Percentiles rank a stretch among this genome's conserved stretches.
Conservation (phyloP, 2,888 invertebrate genomes). For the Caenorhabditis imperialis region DNA sequence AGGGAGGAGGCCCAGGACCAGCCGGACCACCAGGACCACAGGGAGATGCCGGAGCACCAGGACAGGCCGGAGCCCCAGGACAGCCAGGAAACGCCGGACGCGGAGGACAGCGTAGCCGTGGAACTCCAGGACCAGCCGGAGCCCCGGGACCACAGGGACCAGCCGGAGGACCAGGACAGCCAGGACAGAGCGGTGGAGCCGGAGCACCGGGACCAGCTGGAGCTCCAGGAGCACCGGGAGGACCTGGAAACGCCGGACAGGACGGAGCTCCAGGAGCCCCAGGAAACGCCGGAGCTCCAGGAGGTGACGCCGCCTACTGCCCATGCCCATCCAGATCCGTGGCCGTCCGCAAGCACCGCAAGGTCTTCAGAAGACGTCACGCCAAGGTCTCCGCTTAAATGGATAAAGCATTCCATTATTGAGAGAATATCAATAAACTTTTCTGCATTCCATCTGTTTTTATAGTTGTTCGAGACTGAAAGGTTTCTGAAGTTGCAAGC, state of each 20-base stretch:
- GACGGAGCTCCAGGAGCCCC: slow-evolving; percentile 48
- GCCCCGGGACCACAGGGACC: slow-evolving; percentile 60
- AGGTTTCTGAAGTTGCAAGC: too few species aligned
- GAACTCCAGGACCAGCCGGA: slow-evolving; percentile 56
- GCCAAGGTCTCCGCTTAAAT: slow-evolving; percentile 46
- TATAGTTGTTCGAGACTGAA: too few species aligned
- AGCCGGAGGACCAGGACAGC: slow-evolving; percentile 58
- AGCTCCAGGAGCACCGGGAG: slow-evolving; percentile 53
- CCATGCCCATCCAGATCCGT: slow-evolving; percentile 51
- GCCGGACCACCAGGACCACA: slow-evolving; percentile 61
- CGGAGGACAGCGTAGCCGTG: slow-evolving; percentile 49
- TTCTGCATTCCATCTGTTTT: slow-evolving; percentile 14
- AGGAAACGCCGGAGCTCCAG: slow-evolving; percentile 57
- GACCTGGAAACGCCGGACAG: slow-evolving; percentile 51
- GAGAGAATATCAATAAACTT: slow-evolving; percentile 26
- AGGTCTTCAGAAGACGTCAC: slow-evolving; percentile 48
- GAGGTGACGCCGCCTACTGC: slow-evolving; percentile 57
- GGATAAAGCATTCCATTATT: background rate
- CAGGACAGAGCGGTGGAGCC: slow-evolving; percentile 52
- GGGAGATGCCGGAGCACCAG: slow-evolving; percentile 63
- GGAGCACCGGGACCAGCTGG: slow-evolving; percentile 53
- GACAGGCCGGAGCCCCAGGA: slow-evolving; percentile 55
- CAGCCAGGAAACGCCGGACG: slow-evolving; percentile 47
- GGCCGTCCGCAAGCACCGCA: slow-evolving; percentile 51
- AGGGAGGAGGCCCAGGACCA: slow-evolving; percentile 54